Percentiles rank a stretch among this genome's conserved stretches.
Evolutionary conservation across 2,797 vertebrate genomes (phyloP).

Genomic region (Acanthopagrus latus): DNA sequence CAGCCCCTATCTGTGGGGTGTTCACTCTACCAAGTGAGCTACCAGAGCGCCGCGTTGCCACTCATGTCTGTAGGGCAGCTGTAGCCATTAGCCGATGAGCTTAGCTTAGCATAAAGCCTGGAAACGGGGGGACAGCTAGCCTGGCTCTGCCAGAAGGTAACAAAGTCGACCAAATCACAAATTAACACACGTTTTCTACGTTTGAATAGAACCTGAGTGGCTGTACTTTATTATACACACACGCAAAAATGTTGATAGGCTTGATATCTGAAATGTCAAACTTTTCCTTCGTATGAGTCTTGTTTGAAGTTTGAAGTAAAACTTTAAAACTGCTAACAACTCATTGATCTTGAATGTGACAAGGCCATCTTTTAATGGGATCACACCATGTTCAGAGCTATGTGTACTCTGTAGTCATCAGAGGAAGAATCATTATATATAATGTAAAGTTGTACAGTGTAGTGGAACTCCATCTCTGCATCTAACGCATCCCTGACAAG

Average conservation of each 20-base stretch:
- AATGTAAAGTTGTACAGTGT: no score
- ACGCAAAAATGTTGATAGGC: not conserved
- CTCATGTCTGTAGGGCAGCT: not conserved
- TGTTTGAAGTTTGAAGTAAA: no score
- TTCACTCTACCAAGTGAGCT: no score
- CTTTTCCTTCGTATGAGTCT: not conserved
- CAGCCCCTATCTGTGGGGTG: no score
- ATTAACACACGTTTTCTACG: not conserved
- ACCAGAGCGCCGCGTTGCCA: not conserved
- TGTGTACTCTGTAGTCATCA: no score
- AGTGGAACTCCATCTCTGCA: no score
- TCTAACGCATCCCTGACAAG: no score
- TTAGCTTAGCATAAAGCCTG: not conserved
- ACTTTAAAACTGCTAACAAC: not conserved
- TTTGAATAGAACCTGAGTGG: not conserved
- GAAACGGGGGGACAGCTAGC: not conserved
- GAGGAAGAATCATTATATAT: no score
- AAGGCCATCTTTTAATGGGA: no score
- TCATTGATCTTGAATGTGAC: no score
- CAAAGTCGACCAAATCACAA: not conserved
- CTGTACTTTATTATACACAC: no score
- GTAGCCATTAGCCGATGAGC: not conserved
- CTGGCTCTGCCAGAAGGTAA: not conserved
- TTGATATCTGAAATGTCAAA: not conserved
- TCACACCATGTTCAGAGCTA: no score